A percentile compares a stretch with the other conserved stretches of the same genome.
These are phyloP conservation scores for Vidua chalybeata DNA, from an alignment of 2,113 vertebrate genomes.

Conservation along the genomic window DNA sequence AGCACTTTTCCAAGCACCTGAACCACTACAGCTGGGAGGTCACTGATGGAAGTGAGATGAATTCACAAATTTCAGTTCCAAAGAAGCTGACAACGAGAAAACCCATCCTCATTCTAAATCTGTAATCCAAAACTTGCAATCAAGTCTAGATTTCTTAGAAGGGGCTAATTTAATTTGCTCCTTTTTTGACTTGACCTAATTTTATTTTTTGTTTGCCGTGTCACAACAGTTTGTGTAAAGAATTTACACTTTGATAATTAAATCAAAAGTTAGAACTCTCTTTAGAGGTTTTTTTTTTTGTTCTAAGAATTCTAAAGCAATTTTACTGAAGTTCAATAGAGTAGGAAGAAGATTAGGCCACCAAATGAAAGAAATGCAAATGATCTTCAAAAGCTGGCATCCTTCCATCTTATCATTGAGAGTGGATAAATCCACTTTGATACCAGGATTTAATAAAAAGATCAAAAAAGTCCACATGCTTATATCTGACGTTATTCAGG, in stretches of 20 bases:
- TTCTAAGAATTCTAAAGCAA: constrained; percentile 15
- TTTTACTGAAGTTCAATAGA: constrained; percentile 4
- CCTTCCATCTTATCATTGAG: background rate
- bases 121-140: background rate
- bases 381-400: constrained; percentile 11
- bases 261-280: background rate
- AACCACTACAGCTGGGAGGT: background rate
- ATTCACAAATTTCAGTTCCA: background rate
- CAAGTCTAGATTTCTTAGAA: constrained; percentile 10
- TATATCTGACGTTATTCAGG: background rate
- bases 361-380: constrained; percentile 39
- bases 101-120: background rate
- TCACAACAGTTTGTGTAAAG: background rate
- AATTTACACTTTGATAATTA: constrained; percentile 36
- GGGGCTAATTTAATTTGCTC: constrained; percentile 1
- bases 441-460: constrained; percentile 25
- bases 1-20: background rate
- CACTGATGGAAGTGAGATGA: background rate
- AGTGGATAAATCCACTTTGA: constrained; percentile 34
- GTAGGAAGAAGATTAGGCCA: constrained; percentile 5
- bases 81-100: background rate
- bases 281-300: background rate
- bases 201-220: background rate
- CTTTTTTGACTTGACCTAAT: background rate
- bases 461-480: background rate